Evolutionary conservation across 1,140 invertebrate species (phyloP).

Genomic region (Pseudachorutes palmiensis): DNA sequence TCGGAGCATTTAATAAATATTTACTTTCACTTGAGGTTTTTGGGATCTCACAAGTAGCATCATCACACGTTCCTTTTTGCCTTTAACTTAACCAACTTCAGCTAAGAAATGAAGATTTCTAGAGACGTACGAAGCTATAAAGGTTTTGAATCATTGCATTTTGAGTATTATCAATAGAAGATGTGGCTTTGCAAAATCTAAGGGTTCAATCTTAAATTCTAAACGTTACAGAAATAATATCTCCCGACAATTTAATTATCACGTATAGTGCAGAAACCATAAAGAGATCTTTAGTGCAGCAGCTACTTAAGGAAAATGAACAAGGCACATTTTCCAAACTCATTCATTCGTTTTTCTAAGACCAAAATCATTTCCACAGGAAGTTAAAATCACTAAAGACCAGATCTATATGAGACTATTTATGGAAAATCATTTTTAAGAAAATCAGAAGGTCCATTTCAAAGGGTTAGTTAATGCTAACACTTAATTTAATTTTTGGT

Average conservation of each 20-base stretch:
- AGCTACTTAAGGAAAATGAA: background rate
- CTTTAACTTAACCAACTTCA: background rate
- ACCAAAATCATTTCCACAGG: background rate
- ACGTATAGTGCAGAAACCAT: background rate
- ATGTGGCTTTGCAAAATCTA: background rate
- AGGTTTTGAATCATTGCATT: background rate
- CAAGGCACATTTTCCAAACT: background rate
- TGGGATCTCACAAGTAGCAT: background rate
- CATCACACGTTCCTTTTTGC: background rate
- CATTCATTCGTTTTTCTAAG: background rate
- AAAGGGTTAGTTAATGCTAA: background rate
- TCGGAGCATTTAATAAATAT: no score
- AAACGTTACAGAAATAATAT: background rate
- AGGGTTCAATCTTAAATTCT: background rate
- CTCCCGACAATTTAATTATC: background rate
- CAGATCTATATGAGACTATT: background rate
- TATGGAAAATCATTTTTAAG: background rate
- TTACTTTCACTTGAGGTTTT: background rate
- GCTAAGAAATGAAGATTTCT: background rate
- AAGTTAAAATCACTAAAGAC: background rate
- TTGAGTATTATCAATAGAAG: background rate
- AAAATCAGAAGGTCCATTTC: background rate
- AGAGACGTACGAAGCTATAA: background rate
- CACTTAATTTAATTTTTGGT: background rate
- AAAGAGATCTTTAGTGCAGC: no score